phyloP scores from a whole-genome alignment of 23 tunicate species.

The Trididemnum nubilum region DNA sequence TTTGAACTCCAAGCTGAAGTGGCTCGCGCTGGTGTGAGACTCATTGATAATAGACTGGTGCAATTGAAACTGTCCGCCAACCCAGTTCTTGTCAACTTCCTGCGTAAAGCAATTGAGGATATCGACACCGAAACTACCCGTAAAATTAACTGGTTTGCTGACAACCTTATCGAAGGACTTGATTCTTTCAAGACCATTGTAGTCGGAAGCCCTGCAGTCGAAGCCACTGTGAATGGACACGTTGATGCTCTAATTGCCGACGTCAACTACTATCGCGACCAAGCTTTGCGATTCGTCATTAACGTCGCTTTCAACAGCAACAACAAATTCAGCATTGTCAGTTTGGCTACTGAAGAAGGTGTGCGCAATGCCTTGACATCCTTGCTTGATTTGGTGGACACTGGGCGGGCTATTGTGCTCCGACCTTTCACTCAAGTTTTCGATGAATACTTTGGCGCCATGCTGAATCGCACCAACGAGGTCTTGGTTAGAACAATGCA shows the following conservation, averaged over 20 bases:
- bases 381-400: constrained; percentile 6
- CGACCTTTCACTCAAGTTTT: constrained; percentile 56
- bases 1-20: constrained; percentile 40
- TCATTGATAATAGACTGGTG: constrained; percentile 48
- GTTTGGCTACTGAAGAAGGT: constrained; percentile 2
- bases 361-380: constrained; percentile 27
- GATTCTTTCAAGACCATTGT: constrained; percentile 41
- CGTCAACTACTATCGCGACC: constrained; percentile 15
- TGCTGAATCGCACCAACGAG: constrained; percentile 18
- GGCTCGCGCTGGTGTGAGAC: constrained; percentile 27
- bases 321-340: constrained; percentile 9
- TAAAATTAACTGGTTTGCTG: constrained; percentile 61
- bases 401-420: constrained; percentile 1
- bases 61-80: constrained; percentile 52
- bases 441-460: constrained; percentile 39
- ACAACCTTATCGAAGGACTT: constrained; percentile 37
- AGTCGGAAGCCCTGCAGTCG: constrained; percentile 29
- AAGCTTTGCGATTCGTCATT: background rate
- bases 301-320: constrained; percentile 4
- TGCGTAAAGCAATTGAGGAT: constrained; percentile 12
- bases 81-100: constrained; percentile 44
- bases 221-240: background rate
- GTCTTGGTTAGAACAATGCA: constrained; percentile 16
- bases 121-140: constrained; percentile 50
- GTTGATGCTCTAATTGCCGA: constrained; percentile 27